phyloP scores from a whole-genome alignment of 2,797 vertebrate species.

The Smutsia temminckii region DNA sequence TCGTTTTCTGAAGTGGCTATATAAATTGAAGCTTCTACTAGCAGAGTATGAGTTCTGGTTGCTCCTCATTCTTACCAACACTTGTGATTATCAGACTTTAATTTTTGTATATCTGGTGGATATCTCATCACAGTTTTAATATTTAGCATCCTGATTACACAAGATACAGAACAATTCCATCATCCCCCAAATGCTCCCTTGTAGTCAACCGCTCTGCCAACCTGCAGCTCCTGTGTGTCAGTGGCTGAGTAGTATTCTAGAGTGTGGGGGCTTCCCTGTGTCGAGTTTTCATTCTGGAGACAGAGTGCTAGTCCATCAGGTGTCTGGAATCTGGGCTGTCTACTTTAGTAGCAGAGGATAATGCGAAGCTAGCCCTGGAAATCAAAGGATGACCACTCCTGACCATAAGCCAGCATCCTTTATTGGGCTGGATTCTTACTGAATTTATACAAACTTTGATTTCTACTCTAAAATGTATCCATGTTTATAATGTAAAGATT shows the following conservation, averaged over 20 bases:
- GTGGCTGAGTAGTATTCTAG: neutral
- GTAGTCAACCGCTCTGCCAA: neutral
- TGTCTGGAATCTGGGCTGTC: neutral
- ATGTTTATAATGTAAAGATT: neutral
- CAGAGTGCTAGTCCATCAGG: neutral
- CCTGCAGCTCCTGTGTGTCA: neutral
- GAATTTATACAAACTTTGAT: constrained; percentile 32
- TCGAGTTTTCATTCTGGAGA: neutral
- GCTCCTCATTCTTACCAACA: neutral
- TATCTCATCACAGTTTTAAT: neutral
- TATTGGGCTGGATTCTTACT: neutral
- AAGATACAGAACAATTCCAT: neutral
- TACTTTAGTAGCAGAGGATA: neutral
- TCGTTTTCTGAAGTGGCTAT: neutral
- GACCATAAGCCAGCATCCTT: neutral
- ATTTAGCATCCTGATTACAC: neutral
- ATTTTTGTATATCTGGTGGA: neutral
- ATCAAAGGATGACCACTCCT: neutral
- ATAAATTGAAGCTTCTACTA: neutral
- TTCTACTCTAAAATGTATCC: neutral
- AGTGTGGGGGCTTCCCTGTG: neutral
- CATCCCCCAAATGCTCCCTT: neutral
- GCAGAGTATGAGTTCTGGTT: neutral
- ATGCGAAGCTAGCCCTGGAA: neutral
- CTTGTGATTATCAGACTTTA: neutral